Evolutionary conservation across 2,113 vertebrate species (phyloP), one percentile per base, ranked within the genome.

Genomic region (Etheostoma cragini): DNA sequence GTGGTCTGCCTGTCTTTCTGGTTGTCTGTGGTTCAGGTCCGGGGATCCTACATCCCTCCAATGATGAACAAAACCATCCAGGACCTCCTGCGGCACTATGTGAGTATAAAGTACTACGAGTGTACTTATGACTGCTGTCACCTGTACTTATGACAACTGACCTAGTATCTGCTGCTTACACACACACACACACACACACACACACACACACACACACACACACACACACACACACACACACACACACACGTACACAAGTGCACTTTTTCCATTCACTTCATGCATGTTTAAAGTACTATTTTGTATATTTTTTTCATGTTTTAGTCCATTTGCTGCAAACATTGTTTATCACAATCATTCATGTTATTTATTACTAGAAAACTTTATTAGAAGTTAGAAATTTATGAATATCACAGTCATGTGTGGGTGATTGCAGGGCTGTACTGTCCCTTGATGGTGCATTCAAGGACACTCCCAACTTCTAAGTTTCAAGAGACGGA

Each of bases 51-150:
- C 67, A 6, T 86, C 52, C 35, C 88, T 0, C 0, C 0, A 0
- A 50, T 56, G 54, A 90, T 94, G 88, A 92, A 86, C 80, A 63
- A 0, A 38, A 87, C 91, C 87, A 84, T 94, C 68, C 83, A 85
- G 8, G 78, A 54, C 68, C 88, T 94, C 7, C 70, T 80, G 61
- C 56, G 42, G 30, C 45, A 84, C 78, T 92, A 94, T 33, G 92
- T 93, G 76, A 94, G 93, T 93, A 88, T 22, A 33, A 2, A 35
- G 0, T 17, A 16, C 30, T 33, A 2, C 19, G 19, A 56, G 16
- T 62, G 47, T 21, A n/a, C 52, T 76, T 38, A 38, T 38, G 35
- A 38, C 35, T 38, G 35, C 8, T 38, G 35, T 38, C 35, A 8
- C 35, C 35, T 38, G 35, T 38, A 38, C 38, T 42, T 42, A 11